Evolutionary conservation across 2,113 vertebrate species (phyloP).

Genomic region (Todiramphus saurophagus): DNA sequence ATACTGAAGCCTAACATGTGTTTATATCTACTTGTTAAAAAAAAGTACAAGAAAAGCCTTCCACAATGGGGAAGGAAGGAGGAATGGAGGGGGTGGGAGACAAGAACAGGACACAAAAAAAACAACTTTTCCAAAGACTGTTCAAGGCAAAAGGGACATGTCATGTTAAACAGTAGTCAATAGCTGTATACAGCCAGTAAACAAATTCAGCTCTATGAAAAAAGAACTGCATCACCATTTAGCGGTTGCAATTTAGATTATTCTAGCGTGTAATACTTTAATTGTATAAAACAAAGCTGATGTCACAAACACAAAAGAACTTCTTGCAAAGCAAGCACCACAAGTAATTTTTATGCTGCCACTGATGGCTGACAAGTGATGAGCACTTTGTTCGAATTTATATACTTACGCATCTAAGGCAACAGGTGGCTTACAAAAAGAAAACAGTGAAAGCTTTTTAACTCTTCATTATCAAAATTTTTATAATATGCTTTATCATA

Average conservation of each 20-base stretch:
- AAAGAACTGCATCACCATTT: slow-evolving; percentile 84
- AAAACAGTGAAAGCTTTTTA: slow-evolving; percentile 72
- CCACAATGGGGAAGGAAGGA: slow-evolving; percentile 43
- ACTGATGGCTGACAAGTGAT: slow-evolving; percentile 86
- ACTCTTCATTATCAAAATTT: slow-evolving; percentile 69
- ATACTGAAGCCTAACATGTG: not conserved
- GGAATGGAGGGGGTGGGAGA: slow-evolving; percentile 26
- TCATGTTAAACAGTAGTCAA: slow-evolving; percentile 87
- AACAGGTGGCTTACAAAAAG: slow-evolving; percentile 82
- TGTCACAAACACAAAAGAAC: slow-evolving; percentile 90
- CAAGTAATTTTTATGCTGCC: slow-evolving; percentile 86
- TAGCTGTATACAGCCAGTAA: slow-evolving; percentile 86
- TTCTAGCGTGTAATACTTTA: slow-evolving; percentile 96
- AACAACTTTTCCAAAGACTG: slow-evolving; percentile 46
- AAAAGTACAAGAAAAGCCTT: slow-evolving; percentile 47
- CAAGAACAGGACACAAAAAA: slow-evolving; percentile 53
- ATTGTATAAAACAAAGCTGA: slow-evolving; percentile 95
- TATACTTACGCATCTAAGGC: slow-evolving; percentile 74
- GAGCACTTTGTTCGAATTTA: slow-evolving; percentile 83
- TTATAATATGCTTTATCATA: slow-evolving; percentile 48
- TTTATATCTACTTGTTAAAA: slow-evolving; percentile 52
- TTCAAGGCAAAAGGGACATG: slow-evolving; percentile 74
- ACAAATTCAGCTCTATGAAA: slow-evolving; percentile 88
- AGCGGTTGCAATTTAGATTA: slow-evolving; percentile 90
- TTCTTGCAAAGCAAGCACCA: slow-evolving; percentile 85